phyloP scores from a whole-genome alignment of 1,140 invertebrate species.

The Pseudachorutes palmiensis region DNA sequence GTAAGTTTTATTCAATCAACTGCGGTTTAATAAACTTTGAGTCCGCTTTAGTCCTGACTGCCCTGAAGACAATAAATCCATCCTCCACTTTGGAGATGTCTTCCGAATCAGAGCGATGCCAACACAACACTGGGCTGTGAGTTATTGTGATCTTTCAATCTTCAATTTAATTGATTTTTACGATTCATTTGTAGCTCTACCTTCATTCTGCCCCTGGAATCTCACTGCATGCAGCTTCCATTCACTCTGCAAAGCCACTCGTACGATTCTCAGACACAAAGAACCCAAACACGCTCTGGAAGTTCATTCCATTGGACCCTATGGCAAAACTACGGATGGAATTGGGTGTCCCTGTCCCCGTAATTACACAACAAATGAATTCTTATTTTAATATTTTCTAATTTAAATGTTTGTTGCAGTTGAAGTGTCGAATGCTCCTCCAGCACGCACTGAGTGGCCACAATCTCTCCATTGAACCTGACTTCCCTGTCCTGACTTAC shows the following conservation, averaged over 20 bases:
- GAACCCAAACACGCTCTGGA: conserved; percentile 31
- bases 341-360: conserved; percentile 26
- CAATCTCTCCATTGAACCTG: conserved; percentile 26
- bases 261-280: conserved; percentile 32
- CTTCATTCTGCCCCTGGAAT: conserved; percentile 30
- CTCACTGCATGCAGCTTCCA: conserved; percentile 24
- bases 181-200: conserved; percentile 25
- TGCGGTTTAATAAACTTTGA: background rate
- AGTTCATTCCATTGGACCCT: conserved; percentile 23
- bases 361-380: background rate
- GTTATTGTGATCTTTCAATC: conserved; percentile 1
- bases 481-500: conserved; percentile 29
- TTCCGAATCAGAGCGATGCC: conserved; percentile 32
- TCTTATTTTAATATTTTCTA: background rate
- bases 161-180: too few relatives aligned
- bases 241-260: conserved; percentile 30
- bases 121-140: conserved; percentile 31
- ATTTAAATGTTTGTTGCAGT: conserved; percentile 9
- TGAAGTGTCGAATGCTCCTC: conserved; percentile 26
- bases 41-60: conserved; percentile 22
- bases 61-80: conserved; percentile 10
- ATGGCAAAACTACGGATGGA: conserved; percentile 18
- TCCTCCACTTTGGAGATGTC: conserved; percentile 31
- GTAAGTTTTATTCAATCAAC: conserved; percentile 13
- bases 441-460: conserved; percentile 31